phyloP scores from a whole-genome alignment of 2,888 invertebrate species.

The Andrena minutula region DNA sequence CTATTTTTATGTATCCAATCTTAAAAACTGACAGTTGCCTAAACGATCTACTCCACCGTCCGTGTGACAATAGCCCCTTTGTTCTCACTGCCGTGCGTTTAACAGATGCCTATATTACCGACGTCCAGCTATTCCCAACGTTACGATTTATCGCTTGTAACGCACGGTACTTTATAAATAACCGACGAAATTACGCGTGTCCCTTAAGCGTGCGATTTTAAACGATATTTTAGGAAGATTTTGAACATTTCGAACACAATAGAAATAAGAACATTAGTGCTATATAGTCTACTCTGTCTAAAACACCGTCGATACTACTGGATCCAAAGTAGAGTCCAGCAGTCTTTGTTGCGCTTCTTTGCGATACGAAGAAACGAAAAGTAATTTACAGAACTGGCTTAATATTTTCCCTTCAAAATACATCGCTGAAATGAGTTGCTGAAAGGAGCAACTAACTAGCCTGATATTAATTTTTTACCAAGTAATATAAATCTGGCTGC shows the following conservation, averaged over 20 bases:
- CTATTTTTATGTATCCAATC: constrained; percentile 64
- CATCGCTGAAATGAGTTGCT: background rate
- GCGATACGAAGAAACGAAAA: background rate
- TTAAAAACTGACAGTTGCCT: constrained; percentile 81
- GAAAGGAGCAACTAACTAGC: background rate
- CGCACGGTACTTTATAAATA: background rate
- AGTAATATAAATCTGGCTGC: constrained; percentile 73
- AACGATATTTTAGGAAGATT: background rate
- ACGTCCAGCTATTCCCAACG: constrained; percentile 15
- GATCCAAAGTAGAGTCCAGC: constrained; percentile 21
- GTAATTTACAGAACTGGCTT: background rate
- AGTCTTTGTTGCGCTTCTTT: background rate
- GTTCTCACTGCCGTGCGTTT: constrained; percentile 43
- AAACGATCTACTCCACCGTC: constrained; percentile 74
- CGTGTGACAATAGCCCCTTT: constrained; percentile 71
- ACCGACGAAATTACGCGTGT: background rate
- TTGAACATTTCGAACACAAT: background rate
- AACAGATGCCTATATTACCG: constrained; percentile 48
- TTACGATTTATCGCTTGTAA: background rate
- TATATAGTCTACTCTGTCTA: constrained; percentile 40
- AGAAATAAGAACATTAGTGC: constrained; percentile 14
- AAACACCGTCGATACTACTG: constrained; percentile 48
- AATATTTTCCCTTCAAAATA: constrained; percentile 9
- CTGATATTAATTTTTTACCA: constrained; percentile 31
- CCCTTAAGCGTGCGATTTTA: constrained; percentile 3